A percentile compares a stretch with the other conserved stretches of the same genome.
These are phyloP conservation scores for Erinaceus europaeus DNA, from an alignment of 2,113 vertebrate genomes.

Conservation along the genomic window DNA sequence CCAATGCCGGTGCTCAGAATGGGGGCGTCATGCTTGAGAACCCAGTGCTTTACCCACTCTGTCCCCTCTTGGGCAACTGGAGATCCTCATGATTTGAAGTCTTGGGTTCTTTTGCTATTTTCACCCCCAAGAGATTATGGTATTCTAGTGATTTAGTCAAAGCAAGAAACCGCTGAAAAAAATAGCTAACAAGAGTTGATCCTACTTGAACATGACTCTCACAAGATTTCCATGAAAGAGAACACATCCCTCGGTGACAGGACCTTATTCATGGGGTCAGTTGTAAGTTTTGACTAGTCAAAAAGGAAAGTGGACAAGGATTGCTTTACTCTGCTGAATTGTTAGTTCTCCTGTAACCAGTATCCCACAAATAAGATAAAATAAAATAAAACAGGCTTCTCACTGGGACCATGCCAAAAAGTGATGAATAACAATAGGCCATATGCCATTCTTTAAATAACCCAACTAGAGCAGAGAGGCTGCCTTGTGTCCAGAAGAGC, in stretches of 20 bases:
- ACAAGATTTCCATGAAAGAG: neutral
- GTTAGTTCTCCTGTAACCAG: neutral
- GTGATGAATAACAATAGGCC: neutral
- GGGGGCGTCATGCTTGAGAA: no score
- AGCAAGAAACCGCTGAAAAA: neutral
- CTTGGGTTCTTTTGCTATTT: neutral
- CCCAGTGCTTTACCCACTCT: no score
- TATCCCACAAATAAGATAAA: neutral
- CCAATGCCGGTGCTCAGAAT: no score
- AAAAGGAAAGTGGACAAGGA: neutral
- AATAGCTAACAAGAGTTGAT: neutral
- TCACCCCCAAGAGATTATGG: neutral
- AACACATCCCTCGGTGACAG: neutral
- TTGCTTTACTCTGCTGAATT: neutral
- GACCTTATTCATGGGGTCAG: neutral
- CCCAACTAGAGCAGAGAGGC: neutral
- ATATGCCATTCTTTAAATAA: neutral
- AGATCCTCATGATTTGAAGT: neutral
- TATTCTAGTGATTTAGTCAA: neutral
- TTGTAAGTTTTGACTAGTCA: neutral
- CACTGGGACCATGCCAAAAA: neutral
- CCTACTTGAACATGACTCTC: neutral
- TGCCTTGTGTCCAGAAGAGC: no score
- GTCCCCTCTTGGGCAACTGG: neutral
- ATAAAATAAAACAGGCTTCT: neutral